Evolutionary conservation across 2,888 invertebrate species (phyloP), one percentile per base, ranked within the genome.

Genomic region (Drosophila meridiana): DNA sequence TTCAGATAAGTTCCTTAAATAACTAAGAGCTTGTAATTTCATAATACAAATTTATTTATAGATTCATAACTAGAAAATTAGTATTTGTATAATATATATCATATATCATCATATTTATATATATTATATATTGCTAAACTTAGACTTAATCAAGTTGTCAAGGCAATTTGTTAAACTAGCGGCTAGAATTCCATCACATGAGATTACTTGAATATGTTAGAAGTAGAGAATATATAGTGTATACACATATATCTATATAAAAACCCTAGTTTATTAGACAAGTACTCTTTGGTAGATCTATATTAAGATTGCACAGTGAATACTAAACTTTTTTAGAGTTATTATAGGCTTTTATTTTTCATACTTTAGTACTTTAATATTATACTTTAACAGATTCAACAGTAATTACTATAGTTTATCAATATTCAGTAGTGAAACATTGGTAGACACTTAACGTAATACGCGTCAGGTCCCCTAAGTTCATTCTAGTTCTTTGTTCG

Each of bases 41-140:
- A 28, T 28, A 14, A 47, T 7, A 47, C 11, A 14, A 48, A 48
- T 48, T 13, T 48, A 48, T 48, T 30, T 48, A 48, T 48, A 48
- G 4, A 48, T 32, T 30, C 30, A 20, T 48, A n/a, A 30, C 7
- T n/a, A 8, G 14, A 28, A 48, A 30, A 28, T 30, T 14, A 14
- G n/a, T n/a, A 32, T n/a, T 32, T 30, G 2, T 48, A 30, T 48
- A 4, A 20, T 52, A 20, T 20, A 36, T 7, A 26, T 2, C 2
- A 6, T 50, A 50, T 5, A 20, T 20, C 20, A 20, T n/a, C 3
- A 9, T 6, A 50, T 50, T 11, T 50, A 34, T 3, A 20, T 20
- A 20, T 34, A 50, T 50, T n/a, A 5, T n/a, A 34, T 34, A 20
- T 11, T 6, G 50, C 50, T 20, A 34, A 34, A 34, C 9, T 50